Conservation (phyloP, 2,797 vertebrate species). For the Gouania willdenowi region DNA sequence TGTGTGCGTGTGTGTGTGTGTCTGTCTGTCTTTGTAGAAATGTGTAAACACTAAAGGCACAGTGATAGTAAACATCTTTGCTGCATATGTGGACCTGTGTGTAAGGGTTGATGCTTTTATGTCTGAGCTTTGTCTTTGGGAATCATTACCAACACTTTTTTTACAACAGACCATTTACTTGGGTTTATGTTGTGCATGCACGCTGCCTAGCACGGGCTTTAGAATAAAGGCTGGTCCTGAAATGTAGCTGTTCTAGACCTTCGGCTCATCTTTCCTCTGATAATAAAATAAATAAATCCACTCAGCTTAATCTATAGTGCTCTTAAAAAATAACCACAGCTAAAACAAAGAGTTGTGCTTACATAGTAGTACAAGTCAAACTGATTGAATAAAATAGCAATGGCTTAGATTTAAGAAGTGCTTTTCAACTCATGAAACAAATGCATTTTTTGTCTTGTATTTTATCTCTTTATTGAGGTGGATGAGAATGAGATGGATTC, state of each 20-base stretch:
- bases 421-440: too few relatives aligned
- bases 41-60: neutral
- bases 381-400: too few relatives aligned
- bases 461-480: too few relatives aligned
- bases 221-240: constrained; percentile 42
- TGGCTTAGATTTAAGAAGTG: too few relatives aligned
- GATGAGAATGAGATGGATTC: too few relatives aligned
- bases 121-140: constrained; percentile 51
- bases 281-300: too few relatives aligned
- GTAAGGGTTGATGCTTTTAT: constrained; percentile 27
- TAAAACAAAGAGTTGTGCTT: too few relatives aligned
- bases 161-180: constrained; percentile 55
- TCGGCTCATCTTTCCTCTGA: neutral
- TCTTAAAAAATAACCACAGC: too few relatives aligned
- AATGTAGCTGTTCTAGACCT: constrained; percentile 8
- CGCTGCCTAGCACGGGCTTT: constrained; percentile 45
- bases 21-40: neutral
- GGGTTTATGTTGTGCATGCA: constrained; percentile 64
- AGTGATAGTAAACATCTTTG: constrained; percentile 20
- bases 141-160: constrained; percentile 60
- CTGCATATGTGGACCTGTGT: constrained; percentile 21
- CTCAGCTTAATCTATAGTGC: too few relatives aligned
- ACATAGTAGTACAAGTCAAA: too few relatives aligned
- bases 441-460: too few relatives aligned
- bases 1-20: constrained; percentile 1